Conservation (phyloP, 2,113 vertebrate species). For the Myiozetetes cayanensis region DNA sequence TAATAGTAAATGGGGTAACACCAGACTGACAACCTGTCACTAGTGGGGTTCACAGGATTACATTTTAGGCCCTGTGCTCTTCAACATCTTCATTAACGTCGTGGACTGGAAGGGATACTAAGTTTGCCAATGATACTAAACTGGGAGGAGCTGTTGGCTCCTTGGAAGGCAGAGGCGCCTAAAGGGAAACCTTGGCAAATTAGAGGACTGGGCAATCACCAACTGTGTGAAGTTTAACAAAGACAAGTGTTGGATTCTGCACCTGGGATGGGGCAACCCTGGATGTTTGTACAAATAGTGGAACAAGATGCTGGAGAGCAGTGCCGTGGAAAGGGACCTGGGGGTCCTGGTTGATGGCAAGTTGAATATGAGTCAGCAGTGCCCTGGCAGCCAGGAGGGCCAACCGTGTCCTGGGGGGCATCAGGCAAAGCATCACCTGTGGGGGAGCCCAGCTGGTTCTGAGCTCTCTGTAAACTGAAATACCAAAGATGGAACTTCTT, state of each 20-base stretch:
- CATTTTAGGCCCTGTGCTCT: background rate
- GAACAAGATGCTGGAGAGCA: background rate
- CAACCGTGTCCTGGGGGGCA: rapidly evolving
- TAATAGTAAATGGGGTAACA: background rate
- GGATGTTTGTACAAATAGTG: rapidly evolving
- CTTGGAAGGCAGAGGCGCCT: background rate
- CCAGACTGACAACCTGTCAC: background rate
- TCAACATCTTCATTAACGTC: background rate
- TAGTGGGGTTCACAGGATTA: background rate
- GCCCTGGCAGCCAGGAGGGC: background rate
- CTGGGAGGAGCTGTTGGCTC: background rate
- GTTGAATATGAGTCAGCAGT: rapidly evolving
- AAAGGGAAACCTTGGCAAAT: background rate
- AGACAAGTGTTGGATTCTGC: background rate
- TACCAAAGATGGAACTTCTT: too few relatives aligned
- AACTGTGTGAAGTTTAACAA: background rate
- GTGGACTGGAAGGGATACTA: background rate
- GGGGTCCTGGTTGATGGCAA: rapidly evolving
- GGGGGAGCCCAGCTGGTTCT: too few relatives aligned
- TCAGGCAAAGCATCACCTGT: background rate
- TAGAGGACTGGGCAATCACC: background rate
- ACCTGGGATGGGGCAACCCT: background rate
- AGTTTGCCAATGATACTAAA: background rate
- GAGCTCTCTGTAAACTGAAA: too few relatives aligned
- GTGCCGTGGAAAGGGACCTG: rapidly evolving